A percentile compares a stretch with the other conserved stretches of the same genome.
Evolutionary conservation across 1,140 invertebrate species (phyloP).

Genomic region (Schlechtendalia chinensis): DNA sequence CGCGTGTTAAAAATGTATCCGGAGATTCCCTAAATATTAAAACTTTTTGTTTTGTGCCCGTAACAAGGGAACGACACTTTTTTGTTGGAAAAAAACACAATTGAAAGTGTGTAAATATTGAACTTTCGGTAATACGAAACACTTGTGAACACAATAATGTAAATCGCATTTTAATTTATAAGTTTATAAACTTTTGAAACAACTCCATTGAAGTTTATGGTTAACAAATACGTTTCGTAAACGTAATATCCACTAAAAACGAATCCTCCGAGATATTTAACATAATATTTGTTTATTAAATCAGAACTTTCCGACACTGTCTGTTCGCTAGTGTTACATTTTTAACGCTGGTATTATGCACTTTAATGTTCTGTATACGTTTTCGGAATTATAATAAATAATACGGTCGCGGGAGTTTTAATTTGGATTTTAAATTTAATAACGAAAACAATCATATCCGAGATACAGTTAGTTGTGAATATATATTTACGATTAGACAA

Average conservation of each 20-base stretch:
- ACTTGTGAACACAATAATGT: background rate
- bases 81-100: background rate
- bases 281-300: background rate
- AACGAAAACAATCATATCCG: background rate
- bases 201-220: constrained; percentile 14
- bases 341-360: background rate
- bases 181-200: constrained; percentile 29
- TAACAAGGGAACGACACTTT: background rate
- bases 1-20: background rate
- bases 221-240: background rate
- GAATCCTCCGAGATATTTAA: background rate
- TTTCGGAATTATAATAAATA: background rate
- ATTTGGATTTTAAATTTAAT: no score
- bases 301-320: background rate
- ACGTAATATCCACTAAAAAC: constrained; percentile 8
- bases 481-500: no score
- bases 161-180: background rate
- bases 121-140: background rate
- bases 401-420: background rate
- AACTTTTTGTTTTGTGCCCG: background rate
- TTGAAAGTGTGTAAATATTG: constrained; percentile 1
- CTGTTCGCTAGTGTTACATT: background rate
- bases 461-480: background rate
- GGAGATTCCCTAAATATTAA: background rate
- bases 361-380: no score